These are phyloP conservation scores for Escarpia spicata DNA, from an alignment of 2,888 invertebrate genomes.

Conservation along the genomic window DNA sequence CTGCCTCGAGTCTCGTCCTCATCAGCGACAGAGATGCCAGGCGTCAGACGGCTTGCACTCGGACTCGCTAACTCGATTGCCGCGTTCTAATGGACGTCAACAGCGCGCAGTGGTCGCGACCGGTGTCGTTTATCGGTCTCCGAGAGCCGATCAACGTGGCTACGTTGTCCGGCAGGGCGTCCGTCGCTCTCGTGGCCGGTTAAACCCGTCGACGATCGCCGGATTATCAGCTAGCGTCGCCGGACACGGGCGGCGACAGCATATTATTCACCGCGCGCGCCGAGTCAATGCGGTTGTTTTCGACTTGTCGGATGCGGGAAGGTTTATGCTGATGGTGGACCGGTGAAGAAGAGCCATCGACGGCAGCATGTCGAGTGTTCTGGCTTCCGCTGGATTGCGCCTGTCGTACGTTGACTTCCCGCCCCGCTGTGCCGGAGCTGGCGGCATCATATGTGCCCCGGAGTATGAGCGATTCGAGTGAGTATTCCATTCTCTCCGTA, in stretches of 20 bases:
- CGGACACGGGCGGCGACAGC: background rate
- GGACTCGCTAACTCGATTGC: constrained; percentile 11
- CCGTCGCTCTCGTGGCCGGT: background rate
- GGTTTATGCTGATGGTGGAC: background rate
- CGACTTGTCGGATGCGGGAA: background rate
- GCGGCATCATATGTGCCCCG: constrained; percentile 45
- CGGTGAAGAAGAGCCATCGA: background rate
- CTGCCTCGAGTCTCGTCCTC: background rate
- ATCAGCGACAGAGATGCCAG: background rate
- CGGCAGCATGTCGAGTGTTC: constrained; percentile 13
- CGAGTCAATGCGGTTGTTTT: background rate
- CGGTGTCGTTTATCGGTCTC: background rate
- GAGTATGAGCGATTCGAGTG: constrained; percentile 48
- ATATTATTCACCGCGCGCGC: background rate
- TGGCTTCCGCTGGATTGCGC: constrained; percentile 34
- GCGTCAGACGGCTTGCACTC: background rate
- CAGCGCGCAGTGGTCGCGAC: background rate
- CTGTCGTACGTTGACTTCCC: constrained; percentile 47
- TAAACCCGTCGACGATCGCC: background rate
- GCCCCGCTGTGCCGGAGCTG: constrained; percentile 45
- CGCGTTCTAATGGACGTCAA: constrained; percentile 5
- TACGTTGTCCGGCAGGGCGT: constrained; percentile 8
- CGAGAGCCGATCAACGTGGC: background rate
- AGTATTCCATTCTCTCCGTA: constrained; percentile 31
- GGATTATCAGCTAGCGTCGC: background rate